Evolutionary conservation across 2,797 vertebrate species (phyloP), one percentile per base, ranked within the genome.

Genomic region (Lithobates pipiens): DNA sequence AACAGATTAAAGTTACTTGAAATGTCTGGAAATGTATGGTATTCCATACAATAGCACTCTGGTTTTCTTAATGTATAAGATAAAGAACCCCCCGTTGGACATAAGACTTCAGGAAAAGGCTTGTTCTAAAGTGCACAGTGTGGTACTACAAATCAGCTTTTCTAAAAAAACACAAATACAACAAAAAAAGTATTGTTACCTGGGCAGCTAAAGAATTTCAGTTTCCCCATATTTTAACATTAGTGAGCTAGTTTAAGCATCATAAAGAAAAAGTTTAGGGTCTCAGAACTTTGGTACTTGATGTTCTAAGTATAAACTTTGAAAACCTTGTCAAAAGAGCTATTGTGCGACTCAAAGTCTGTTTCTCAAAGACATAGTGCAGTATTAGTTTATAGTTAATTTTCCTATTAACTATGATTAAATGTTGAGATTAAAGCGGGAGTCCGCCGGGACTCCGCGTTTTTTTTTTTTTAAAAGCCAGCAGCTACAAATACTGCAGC

Each of bases 1-100:
- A 82, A 77, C 34, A 86, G 79, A 86, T 82, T 86, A 86, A 86
- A 77, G 74, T 86, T 65, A 72, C 76, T 86, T 82, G 34, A 86
- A 82, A 86, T 11, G 54, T 77, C 75, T 50, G 34, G 57, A 85
- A 85, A 85, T 76, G 84, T 81, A 76, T 50, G 39, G 80, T 54
- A 72, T 86, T 67, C 44, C 27, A 29, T 86, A 73, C 79, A 86
- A 86, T 67, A 39, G 74, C 5, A 2, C 80, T 82, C 34, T 77
- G 85, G 78, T 86, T 86, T 86, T 82, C 85, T 82, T 86, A 77
- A 86, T 77, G 78, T 77, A 76, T 65, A 77, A 57, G 74, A 82
- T 67, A 73, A 86, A 77, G 68, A 34, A 77, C 73, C 85, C 78
- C 80, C 85, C 57, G 74, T 29, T 50, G 29, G 36, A 72, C 11